Evolutionary conservation across 2,113 vertebrate species (phyloP), one percentile per base, ranked within the genome.

Genomic region (Suncus etruscus): DNA sequence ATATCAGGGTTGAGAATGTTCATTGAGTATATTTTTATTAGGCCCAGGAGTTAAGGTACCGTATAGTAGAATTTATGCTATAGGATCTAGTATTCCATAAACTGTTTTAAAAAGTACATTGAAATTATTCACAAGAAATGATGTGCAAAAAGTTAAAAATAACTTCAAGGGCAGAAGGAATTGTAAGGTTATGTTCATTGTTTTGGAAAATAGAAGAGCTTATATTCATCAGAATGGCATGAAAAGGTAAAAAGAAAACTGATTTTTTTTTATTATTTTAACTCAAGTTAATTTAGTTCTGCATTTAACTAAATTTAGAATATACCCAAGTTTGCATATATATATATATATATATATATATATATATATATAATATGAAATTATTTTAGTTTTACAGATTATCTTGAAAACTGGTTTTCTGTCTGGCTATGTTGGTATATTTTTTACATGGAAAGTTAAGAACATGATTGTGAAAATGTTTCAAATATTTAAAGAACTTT

Each of bases 231-330:
- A 20, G 58, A 61, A 61, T 61, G 18, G 18, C 58, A 20, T 61
- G 18, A 61, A 58, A 61, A 61, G 22, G 18, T 22, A 61, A 61
- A 22, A 61, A 61, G 58, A 16, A 61, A 61, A 61, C 58, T 61
- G 58, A 20, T 18, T 61, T 58, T 58, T 58, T 18, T 6, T 20
- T 6, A 61, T 61, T 61, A 20, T 20, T 61, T 61, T 7, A 78
- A 75, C 11, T 0, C 24, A 70, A 82, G 14, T 87, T 88, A 69
- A 80, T 1, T 81, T 93, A 74, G 29, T 0, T 72, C 3, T 76
- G 11, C 58, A 75, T 77, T 72, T 48, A 89, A 81, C 16, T 75
- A 69, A 83, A 78, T 66, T 72, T 82, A 86, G 45, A 22, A 86
- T 27, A 10, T 54, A 32, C 8, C 11, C 39, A 90, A 63, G 1